Base-by-base conservation (phyloP, 2,797 vertebrate species). In the Acipenser ruthenus region DNA sequence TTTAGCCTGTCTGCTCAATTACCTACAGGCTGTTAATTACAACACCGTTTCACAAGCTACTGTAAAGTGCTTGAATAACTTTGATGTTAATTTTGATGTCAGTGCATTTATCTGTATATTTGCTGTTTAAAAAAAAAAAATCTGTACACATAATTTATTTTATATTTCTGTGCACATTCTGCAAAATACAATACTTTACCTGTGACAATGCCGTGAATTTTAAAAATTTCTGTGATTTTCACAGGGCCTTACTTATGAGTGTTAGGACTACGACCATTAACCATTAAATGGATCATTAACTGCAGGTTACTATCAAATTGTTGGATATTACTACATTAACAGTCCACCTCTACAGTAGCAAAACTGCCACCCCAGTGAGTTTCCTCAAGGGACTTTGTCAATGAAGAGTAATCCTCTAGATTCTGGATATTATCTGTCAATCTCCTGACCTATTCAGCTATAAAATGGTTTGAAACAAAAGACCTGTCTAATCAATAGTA, bases 401-500 rank as follows among this genome's bases (percentile, higher is more conserved):
- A 48, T 23, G 64, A 55, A 59, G 55, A 58, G 55, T n/a, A 58
- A 49, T 50, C n/a, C 53, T 66, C 7, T 47, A 9, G 55, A 8
- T n/a, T 49, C 37, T 6, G 12, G n/a, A 58, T 58, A 58, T 58
- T 58, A 58, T 58, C 53, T 59, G 47, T 13, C 7, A 23, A 47
- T 50, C 56, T 66, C 6, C 47, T 48, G 18, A 49, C n/a, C 37
- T 56, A 60, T 66, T 66, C 49, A 13, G 37, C 53, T 50, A n/a
- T 49, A 48, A 59, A 59, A 59, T 13, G 52, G 6, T 66, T 56
- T 50, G 49, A 50, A 50, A 60, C 56, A 47, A 50, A 11, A 58
- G 55, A 58, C n/a, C 7, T 23, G 9, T n/a, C 37, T 15, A 48
- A 50, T 66, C 53, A 59, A 66, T 66, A 66, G 13, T 48, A 59